Conservation (phyloP, 2,797 vertebrate species). For the Cirrhinus molitorella region DNA sequence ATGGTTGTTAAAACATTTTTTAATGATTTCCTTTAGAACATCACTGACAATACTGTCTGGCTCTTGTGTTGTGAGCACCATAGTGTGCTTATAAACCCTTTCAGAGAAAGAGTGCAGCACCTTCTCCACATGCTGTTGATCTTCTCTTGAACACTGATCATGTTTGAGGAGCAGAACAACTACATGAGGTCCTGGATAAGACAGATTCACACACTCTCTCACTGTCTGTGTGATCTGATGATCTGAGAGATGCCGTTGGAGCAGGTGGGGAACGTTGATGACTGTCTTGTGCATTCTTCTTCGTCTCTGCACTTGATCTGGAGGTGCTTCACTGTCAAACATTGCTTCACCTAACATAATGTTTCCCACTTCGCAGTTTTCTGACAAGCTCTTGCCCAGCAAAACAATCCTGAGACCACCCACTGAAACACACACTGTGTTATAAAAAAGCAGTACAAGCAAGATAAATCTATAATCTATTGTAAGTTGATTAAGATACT, state of each 20-base stretch:
- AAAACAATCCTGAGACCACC: conserved; percentile 16
- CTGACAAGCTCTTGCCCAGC: not conserved
- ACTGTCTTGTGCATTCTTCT: conserved; percentile 9
- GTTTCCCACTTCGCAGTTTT: not conserved
- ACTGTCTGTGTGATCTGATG: not conserved
- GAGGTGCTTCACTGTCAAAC: not conserved
- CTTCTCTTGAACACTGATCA: not conserved
- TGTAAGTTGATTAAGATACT: not conserved
- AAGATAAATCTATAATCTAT: no score
- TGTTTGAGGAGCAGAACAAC: conserved; percentile 1
- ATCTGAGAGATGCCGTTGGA: conserved; percentile 13
- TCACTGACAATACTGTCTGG: not conserved
- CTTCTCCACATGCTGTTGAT: not conserved
- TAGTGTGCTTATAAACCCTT: not conserved
- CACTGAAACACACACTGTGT: not conserved
- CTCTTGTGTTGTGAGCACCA: not conserved
- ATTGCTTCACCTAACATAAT: not conserved
- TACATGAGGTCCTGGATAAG: conserved; percentile 9
- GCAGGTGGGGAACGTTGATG: not conserved
- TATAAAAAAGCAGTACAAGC: no score
- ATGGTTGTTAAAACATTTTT: not conserved
- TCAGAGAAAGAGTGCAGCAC: not conserved
- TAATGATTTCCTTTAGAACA: not conserved
- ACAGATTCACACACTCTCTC: not conserved
- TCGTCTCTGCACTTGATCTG: not conserved